These are phyloP conservation scores for Salticus scenicus DNA, from an alignment of 2,888 invertebrate genomes.

Conservation along the genomic window DNA sequence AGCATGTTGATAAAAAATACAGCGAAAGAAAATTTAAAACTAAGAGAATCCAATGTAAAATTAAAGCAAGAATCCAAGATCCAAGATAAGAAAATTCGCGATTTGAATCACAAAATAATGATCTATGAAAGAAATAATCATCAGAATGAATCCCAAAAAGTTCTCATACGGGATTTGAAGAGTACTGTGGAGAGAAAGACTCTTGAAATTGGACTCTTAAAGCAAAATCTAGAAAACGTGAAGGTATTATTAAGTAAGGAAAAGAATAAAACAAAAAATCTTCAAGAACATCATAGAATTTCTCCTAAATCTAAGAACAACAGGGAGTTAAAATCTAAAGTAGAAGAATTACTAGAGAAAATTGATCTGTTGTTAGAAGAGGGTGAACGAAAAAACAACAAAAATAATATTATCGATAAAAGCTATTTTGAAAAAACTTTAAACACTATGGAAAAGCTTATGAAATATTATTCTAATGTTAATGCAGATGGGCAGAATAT, in stretches of 20 bases:
- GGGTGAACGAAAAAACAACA: background rate
- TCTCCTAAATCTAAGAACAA: background rate
- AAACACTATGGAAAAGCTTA: background rate
- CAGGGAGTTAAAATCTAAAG: background rate
- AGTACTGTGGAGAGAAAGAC: background rate
- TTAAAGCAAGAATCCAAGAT: constrained; percentile 19
- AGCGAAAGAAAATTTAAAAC: constrained; percentile 20
- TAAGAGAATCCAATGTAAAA: constrained; percentile 30
- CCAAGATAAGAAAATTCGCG: constrained; percentile 12
- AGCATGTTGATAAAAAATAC: background rate
- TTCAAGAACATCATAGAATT: background rate
- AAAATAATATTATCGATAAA: no score
- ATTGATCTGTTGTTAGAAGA: background rate
- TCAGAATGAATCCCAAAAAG: background rate
- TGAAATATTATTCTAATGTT: background rate
- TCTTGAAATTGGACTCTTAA: background rate
- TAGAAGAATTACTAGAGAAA: background rate
- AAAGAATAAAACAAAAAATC: background rate
- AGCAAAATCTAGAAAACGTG: background rate
- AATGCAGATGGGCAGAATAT: background rate
- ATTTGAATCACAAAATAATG: constrained; percentile 2
- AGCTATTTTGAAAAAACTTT: background rate
- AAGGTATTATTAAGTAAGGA: background rate
- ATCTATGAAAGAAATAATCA: background rate
- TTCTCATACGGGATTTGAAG: background rate